phyloP scores from a whole-genome alignment of 2,797 vertebrate species.

The Mus minutoides region DNA sequence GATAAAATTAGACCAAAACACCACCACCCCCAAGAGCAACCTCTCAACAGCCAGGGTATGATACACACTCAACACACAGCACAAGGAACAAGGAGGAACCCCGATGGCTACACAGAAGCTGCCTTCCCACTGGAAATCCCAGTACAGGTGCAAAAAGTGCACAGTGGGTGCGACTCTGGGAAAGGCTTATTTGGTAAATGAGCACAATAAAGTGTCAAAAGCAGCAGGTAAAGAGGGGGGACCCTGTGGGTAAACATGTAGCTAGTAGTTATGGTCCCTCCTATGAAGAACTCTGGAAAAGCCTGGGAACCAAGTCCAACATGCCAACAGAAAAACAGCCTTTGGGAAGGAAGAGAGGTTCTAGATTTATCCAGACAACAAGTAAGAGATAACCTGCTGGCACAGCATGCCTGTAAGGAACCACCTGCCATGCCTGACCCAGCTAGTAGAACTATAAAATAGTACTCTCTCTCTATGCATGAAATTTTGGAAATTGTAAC shows the following conservation, averaged over 20 bases:
- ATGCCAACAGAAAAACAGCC: background rate
- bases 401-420: background rate
- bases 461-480: background rate
- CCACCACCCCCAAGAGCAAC: background rate
- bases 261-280: background rate
- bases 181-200: background rate
- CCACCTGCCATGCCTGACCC: background rate
- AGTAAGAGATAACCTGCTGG: background rate
- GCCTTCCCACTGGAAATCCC: background rate
- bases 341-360: background rate
- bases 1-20: background rate
- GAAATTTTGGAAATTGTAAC: background rate
- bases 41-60: accelerated
- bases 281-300: background rate
- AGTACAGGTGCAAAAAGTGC: background rate
- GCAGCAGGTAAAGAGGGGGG: background rate
- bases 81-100: too few relatives aligned
- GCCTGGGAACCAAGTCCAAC: background rate
- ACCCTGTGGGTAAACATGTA: accelerated
- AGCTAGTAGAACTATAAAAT: background rate
- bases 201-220: background rate
- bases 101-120: background rate
- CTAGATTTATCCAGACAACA: background rate
- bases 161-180: background rate
- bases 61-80: background rate